phyloP scores from a whole-genome alignment of 2,888 invertebrate species.

The Neria commutata region DNA sequence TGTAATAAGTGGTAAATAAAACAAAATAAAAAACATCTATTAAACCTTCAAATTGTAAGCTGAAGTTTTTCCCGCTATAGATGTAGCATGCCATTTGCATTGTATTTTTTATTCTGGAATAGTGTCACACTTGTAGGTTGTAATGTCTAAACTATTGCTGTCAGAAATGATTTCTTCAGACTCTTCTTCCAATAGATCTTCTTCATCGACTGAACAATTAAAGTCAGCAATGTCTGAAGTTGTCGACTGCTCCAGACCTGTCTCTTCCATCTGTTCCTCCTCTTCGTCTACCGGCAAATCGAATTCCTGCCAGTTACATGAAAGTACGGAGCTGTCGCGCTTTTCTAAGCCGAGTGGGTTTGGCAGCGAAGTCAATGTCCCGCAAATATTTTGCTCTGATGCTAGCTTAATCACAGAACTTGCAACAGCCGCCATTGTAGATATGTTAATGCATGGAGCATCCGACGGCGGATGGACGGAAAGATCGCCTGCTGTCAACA shows the following conservation, averaged over 20 bases:
- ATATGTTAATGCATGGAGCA: conserved; percentile 46
- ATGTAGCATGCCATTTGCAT: no score
- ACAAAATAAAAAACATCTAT: no score
- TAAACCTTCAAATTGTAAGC: no score
- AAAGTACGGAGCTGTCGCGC: neutral
- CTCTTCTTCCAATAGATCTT: neutral
- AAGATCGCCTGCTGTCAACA: conserved; percentile 42
- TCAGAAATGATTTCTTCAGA: neutral
- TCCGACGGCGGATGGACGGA: conserved; percentile 34
- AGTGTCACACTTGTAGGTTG: neutral
- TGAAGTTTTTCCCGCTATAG: no score
- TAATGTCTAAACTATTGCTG: neutral
- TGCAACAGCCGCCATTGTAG: conserved; percentile 24
- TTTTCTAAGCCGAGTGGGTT: no score
- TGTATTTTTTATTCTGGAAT: conserved; percentile 6
- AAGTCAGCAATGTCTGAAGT: neutral
- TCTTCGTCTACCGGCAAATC: conserved; percentile 1
- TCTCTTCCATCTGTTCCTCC: conserved; percentile 11
- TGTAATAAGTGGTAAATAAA: no score
- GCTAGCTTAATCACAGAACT: conserved; percentile 23
- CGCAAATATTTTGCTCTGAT: conserved; percentile 3
- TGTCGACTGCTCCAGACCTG: neutral
- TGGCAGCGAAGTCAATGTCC: neutral
- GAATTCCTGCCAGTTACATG: neutral
- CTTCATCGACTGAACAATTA: neutral